These are phyloP conservation scores for Scaeva pyrastri DNA, from an alignment of 2,888 invertebrate species.

Conservation along the genomic window DNA sequence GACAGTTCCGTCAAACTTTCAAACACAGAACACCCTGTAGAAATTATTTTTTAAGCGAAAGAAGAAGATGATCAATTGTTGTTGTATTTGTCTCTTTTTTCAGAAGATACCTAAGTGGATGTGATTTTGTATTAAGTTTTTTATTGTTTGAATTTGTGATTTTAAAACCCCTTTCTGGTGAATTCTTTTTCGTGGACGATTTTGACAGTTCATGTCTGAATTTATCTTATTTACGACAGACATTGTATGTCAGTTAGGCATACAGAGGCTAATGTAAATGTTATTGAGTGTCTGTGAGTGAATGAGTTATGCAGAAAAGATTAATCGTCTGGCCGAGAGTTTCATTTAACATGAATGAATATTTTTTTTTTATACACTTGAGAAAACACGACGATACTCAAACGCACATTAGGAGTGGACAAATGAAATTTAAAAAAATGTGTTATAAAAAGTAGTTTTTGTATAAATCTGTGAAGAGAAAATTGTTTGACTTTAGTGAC, in stretches of 20 bases:
- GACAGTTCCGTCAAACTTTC: neutral
- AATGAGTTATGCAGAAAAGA: constrained; percentile 64
- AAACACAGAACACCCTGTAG: neutral
- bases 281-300: constrained; percentile 65
- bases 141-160: constrained; percentile 18
- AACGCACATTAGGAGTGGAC: neutral
- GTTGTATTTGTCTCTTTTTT: constrained; percentile 20
- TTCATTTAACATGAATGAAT: constrained; percentile 54
- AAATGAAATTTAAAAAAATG: neutral
- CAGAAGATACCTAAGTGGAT: constrained; percentile 55
- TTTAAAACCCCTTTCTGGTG: constrained; percentile 39
- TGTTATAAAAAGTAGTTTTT: too few relatives aligned
- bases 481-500: too few relatives aligned
- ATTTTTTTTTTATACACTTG: neutral
- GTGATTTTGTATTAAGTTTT: constrained; percentile 14
- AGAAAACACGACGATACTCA: neutral
- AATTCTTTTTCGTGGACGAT: constrained; percentile 39
- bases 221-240: constrained; percentile 68
- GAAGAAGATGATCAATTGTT: constrained; percentile 24
- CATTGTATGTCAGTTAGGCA: constrained; percentile 57
- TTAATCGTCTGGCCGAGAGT: constrained; percentile 56
- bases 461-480: too few relatives aligned
- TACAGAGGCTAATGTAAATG: constrained; percentile 56
- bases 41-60: constrained; percentile 48
- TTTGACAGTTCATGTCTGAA: constrained; percentile 70